Evolutionary conservation across 2,797 vertebrate genomes (phyloP).

Genomic region (Adelosebastes latens): DNA sequence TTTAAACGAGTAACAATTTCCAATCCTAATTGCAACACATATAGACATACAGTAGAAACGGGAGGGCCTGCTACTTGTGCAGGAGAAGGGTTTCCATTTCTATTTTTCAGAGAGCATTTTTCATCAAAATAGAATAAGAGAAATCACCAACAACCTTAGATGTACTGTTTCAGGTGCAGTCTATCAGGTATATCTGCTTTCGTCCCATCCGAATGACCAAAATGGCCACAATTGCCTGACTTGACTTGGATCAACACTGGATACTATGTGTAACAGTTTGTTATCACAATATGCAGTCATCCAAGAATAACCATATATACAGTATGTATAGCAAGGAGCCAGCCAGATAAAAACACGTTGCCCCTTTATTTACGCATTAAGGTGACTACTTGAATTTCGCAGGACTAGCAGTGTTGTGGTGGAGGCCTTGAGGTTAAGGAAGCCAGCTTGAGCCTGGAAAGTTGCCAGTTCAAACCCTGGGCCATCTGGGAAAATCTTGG

Average conservation of each 20-base stretch:
- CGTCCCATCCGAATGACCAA: not conserved
- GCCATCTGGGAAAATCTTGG: slow-evolving; percentile 62
- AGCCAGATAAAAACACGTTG: slow-evolving; percentile 9
- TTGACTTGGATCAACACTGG: not conserved
- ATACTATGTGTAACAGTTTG: not conserved
- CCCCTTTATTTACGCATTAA: slow-evolving; percentile 9
- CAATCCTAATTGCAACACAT: slow-evolving; percentile 39
- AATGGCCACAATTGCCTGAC: not conserved
- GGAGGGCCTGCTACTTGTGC: not conserved
- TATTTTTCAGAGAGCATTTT: not conserved
- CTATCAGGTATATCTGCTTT: not conserved
- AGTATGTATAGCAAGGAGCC: not conserved
- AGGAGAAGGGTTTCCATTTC: not conserved
- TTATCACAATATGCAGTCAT: slow-evolving; percentile 1
- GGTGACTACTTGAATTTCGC: slow-evolving; percentile 35
- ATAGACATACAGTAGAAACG: slow-evolving; percentile 23
- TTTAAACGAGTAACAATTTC: slow-evolving; percentile 46
- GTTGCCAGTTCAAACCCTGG: slow-evolving; percentile 59
- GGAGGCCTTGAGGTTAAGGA: slow-evolving; percentile 53
- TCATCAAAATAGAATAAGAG: not conserved
- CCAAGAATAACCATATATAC: slow-evolving; percentile 18
- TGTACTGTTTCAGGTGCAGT: not conserved
- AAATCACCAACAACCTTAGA: not conserved
- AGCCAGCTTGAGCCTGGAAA: slow-evolving; percentile 55
- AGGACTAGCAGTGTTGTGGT: slow-evolving; percentile 37